Conservation (phyloP, 2,113 vertebrate species). For the Hippocampus mohnikei region DNA sequence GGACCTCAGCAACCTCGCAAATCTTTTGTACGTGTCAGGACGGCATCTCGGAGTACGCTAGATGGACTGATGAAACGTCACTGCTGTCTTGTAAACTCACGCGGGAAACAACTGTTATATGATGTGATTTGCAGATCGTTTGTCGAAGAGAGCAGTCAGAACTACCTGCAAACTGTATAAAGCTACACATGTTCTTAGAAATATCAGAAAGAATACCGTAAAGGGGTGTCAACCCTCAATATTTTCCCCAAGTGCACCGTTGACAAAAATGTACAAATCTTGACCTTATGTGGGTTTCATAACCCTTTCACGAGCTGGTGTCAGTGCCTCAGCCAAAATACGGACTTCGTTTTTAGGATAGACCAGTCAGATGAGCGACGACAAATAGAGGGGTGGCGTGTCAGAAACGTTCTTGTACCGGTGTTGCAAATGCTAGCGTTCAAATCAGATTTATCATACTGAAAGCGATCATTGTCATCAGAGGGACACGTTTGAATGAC, state of each 20-base stretch:
- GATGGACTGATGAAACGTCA: conserved; percentile 45
- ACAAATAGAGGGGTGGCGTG: too few relatives aligned
- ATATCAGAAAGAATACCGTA: neutral
- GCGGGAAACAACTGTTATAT: conserved; percentile 34
- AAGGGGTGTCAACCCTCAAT: neutral
- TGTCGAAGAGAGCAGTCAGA: conserved; percentile 32
- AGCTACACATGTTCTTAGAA: conserved; percentile 38
- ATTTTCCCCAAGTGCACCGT: neutral
- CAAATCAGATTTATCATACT: too few relatives aligned
- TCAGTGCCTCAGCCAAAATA: neutral
- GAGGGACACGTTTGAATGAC: too few relatives aligned
- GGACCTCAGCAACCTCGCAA: conserved; percentile 38
- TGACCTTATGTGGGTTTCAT: neutral
- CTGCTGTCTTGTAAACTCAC: conserved; percentile 43
- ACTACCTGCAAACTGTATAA: conserved; percentile 48
- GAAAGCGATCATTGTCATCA: too few relatives aligned
- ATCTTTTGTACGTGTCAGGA: conserved; percentile 46
- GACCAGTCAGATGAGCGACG: too few relatives aligned
- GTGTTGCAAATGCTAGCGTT: too few relatives aligned
- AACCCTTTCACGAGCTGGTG: neutral
- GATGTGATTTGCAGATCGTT: conserved; percentile 31
- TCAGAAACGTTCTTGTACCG: too few relatives aligned
- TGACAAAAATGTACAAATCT: neutral
- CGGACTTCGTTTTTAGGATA: neutral
- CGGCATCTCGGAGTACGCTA: conserved; percentile 17